These are phyloP conservation scores for Intellagama lesueurii DNA, from an alignment of 2,797 vertebrate species.

Conservation along the genomic window DNA sequence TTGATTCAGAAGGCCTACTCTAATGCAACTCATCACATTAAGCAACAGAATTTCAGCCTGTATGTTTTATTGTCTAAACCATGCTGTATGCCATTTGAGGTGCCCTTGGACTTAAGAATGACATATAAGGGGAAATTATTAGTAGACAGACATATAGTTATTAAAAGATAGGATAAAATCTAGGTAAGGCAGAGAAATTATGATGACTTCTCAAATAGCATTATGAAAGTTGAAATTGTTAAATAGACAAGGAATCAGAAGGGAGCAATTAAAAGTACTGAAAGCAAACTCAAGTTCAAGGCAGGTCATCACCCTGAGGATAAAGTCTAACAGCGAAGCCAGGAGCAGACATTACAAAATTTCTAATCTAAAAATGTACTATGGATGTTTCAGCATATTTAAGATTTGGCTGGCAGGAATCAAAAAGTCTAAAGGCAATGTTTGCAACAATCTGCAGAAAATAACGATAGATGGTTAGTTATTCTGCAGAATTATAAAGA, in stretches of 20 bases:
- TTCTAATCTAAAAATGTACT: background rate
- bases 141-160: too few relatives aligned
- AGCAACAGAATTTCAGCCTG: too few relatives aligned
- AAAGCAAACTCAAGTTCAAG: background rate
- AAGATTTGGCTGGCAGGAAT: background rate
- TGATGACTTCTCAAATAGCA: background rate
- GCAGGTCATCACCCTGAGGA: background rate
- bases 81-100: too few relatives aligned
- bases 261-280: background rate
- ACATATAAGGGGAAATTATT: background rate
- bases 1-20: too few relatives aligned
- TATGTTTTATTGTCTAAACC: too few relatives aligned
- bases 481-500: background rate
- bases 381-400: background rate
- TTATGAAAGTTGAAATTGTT: background rate
- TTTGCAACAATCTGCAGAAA: background rate
- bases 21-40: too few relatives aligned
- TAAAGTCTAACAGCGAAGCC: background rate
- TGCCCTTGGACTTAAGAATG: too few relatives aligned
- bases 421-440: background rate
- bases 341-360: background rate
- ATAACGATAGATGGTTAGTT: background rate
- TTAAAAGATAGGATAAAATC: background rate
- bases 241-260: background rate
- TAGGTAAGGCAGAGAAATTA: background rate